Conservation (phyloP, 2,888 invertebrate genomes). For the Dorcus parallelipipedus region DNA sequence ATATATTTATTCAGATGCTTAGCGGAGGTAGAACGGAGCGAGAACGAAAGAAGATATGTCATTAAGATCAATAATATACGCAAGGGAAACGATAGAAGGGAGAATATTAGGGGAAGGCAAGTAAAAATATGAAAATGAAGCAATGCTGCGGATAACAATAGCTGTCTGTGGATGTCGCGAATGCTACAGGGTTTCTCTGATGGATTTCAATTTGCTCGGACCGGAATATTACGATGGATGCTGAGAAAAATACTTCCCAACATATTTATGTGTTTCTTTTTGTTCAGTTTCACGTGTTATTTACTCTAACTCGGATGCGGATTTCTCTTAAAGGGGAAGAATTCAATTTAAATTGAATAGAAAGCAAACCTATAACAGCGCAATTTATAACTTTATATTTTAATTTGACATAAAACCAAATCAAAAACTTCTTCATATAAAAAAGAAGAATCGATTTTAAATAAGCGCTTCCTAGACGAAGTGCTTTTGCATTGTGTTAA, state of each 20-base stretch:
- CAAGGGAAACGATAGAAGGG: conserved; percentile 35
- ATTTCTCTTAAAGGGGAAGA: no score
- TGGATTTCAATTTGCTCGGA: conserved; percentile 48
- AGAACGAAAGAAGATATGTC: conserved; percentile 41
- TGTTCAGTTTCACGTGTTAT: not conserved
- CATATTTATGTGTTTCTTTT: no score
- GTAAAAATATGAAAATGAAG: conserved; percentile 46
- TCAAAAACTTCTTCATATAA: no score
- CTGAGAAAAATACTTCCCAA: not conserved
- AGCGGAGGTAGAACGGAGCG: conserved; percentile 26
- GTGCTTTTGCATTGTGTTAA: no score
- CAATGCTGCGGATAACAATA: conserved; percentile 44
- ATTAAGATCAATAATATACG: conserved; percentile 49
- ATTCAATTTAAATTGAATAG: no score
- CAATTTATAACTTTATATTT: no score
- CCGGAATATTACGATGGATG: conserved; percentile 20
- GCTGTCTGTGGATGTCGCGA: conserved; percentile 42
- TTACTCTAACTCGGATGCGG: not conserved
- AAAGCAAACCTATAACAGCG: no score
- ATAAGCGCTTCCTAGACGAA: no score
- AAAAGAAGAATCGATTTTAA: no score
- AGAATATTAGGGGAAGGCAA: conserved; percentile 15
- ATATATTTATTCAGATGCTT: conserved; percentile 37
- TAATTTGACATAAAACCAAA: no score
- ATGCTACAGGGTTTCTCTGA: conserved; percentile 43